Evolutionary conservation across 2,113 vertebrate genomes (phyloP).

Genomic region (Pithys albifrons): DNA sequence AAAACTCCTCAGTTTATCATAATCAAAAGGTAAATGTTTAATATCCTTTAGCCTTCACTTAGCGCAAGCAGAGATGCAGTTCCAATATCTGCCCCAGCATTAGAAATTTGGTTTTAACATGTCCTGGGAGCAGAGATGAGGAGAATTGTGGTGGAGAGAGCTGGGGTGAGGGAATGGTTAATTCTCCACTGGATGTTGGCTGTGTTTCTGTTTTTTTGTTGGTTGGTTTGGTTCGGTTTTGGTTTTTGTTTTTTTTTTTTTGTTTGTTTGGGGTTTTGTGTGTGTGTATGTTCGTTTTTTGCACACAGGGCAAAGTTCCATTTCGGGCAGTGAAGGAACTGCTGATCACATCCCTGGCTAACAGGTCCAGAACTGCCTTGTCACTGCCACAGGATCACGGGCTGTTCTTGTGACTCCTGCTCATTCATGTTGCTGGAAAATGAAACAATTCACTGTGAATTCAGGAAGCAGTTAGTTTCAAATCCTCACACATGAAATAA

Average conservation of each 20-base stretch:
- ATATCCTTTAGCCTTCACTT: not conserved
- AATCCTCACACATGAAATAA: not conserved
- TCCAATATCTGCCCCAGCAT: not conserved
- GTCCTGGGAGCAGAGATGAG: not conserved
- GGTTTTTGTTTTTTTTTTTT: not conserved
- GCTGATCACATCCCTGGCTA: not conserved
- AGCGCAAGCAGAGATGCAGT: not conserved
- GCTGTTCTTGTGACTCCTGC: not conserved
- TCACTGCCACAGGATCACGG: not conserved
- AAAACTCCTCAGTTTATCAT: not conserved
- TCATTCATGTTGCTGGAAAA: not conserved
- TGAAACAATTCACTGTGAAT: not conserved
- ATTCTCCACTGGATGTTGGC: not conserved
- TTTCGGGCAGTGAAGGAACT: not conserved
- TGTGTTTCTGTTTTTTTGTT: not conserved
- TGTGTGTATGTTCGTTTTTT: not conserved
- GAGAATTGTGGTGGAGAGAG: not conserved
- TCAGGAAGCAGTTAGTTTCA: not conserved
- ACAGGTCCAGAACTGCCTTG: not conserved
- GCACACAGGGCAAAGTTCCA: not conserved
- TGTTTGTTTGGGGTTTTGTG: not conserved
- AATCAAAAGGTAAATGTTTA: not conserved
- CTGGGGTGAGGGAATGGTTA: not conserved
- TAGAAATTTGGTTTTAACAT: not conserved
- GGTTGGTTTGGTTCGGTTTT: not conserved